These are phyloP conservation scores for Halictus rubicundus DNA, from an alignment of 1,140 invertebrate species.

Conservation along the genomic window DNA sequence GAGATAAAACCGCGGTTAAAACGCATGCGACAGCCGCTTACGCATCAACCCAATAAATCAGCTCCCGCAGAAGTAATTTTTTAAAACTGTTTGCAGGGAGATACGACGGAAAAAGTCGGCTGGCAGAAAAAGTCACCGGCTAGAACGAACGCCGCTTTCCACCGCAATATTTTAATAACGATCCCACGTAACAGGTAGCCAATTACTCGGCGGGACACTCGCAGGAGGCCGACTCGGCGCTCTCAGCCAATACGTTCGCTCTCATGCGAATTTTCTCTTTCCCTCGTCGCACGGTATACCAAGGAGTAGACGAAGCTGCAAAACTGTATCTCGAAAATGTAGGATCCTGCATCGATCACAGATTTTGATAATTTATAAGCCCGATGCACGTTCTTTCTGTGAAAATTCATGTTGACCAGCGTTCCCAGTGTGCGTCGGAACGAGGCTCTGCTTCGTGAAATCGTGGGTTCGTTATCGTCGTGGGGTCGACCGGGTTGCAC, in stretches of 20 bases:
- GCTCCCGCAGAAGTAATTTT: no score
- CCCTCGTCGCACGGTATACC: not conserved
- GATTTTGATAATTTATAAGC: no score
- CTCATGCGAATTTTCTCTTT: conserved; percentile 43
- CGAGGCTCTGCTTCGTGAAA: conserved; percentile 14
- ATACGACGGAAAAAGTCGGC: no score
- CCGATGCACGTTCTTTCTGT: no score
- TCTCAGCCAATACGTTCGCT: conserved; percentile 6
- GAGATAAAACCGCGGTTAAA: no score
- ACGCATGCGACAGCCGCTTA: no score
- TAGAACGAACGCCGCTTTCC: conserved; percentile 5
- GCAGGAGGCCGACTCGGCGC: not conserved
- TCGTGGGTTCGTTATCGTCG: conserved; percentile 32
- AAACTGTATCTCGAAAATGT: no score
- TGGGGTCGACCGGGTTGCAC: not conserved
- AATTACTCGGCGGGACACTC: conserved; percentile 31
- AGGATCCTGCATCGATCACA: no score
- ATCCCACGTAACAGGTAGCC: conserved; percentile 9
- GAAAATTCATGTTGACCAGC: no score
- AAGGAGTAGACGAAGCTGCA: not conserved
- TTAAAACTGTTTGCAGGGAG: no score
- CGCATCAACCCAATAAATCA: no score
- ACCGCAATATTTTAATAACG: conserved; percentile 18
- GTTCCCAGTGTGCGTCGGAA: no score
- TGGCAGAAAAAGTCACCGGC: not conserved